phyloP scores from a whole-genome alignment of 1,140 invertebrate genomes.

The Ips nitidus region DNA sequence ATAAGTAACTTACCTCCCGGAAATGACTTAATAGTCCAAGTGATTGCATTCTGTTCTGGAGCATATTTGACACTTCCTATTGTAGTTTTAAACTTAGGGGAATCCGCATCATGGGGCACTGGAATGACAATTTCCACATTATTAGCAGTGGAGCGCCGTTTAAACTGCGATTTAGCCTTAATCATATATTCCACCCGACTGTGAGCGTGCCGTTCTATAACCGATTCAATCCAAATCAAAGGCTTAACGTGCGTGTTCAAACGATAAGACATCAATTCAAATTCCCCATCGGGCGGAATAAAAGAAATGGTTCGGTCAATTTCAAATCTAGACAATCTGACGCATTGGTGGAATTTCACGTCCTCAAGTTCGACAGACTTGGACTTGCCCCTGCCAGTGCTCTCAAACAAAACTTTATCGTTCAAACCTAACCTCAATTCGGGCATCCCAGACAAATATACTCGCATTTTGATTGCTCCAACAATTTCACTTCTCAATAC shows the following conservation, averaged over 20 bases:
- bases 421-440: constrained; percentile 97
- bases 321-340: constrained; percentile 95
- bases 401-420: constrained; percentile 99
- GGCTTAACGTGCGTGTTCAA: constrained; percentile 98
- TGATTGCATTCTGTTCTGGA: constrained; percentile 96
- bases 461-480: constrained; percentile 98
- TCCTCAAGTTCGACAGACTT: constrained; percentile 99
- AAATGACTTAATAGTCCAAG: constrained; percentile 99
- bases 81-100: constrained; percentile 98
- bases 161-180: constrained; percentile 99
- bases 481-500: constrained; percentile 98
- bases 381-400: constrained; percentile 95
- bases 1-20: constrained; percentile 75
- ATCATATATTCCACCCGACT: constrained; percentile 99
- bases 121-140: constrained; percentile 99
- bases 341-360: constrained; percentile 99
- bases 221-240: constrained; percentile 99
- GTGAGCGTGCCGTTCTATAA: constrained; percentile 98
- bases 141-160: constrained; percentile 95
- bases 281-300: constrained; percentile 99
- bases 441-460: constrained; percentile 99
- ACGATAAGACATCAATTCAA: constrained; percentile 99
- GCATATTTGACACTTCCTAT: constrained; percentile 98
- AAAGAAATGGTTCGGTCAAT: constrained; percentile 99
- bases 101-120: constrained; percentile 96